These are phyloP conservation scores for Ophioninae sp. DNA, from an alignment of 2,888 invertebrate genomes.

Conservation along the genomic window DNA sequence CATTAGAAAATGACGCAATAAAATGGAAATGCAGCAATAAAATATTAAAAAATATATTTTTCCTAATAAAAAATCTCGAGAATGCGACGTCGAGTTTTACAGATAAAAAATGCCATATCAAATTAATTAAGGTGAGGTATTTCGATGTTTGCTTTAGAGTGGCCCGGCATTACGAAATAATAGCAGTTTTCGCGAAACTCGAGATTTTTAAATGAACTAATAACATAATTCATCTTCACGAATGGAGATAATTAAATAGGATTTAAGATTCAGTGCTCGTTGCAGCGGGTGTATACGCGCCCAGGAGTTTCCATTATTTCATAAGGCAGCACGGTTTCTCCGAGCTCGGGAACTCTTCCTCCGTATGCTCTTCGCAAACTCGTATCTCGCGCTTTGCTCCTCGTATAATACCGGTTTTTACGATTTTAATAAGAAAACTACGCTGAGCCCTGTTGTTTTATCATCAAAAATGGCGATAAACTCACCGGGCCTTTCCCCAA, in stretches of 20 bases:
- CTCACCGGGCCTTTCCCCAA: neutral
- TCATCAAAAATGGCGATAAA: constrained; percentile 63
- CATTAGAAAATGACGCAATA: too few species aligned
- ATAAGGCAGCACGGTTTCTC: constrained; percentile 63
- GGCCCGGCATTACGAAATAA: neutral
- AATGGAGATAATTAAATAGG: constrained; percentile 78
- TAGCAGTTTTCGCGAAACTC: constrained; percentile 29
- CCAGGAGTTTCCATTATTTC: constrained; percentile 75
- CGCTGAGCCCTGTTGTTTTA: constrained; percentile 66
- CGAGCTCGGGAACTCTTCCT: constrained; percentile 1
- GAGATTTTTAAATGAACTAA: constrained; percentile 77
- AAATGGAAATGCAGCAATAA: too few species aligned
- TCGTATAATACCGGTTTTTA: constrained; percentile 68
- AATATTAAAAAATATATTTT: neutral
- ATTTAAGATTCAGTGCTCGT: constrained; percentile 76
- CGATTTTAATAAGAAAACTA: constrained; percentile 73
- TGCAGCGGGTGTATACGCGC: constrained; percentile 57
- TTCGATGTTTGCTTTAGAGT: neutral
- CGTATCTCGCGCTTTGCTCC: constrained; percentile 51
- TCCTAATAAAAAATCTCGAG: too few species aligned
- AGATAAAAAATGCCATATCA: neutral
- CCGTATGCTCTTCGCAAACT: constrained; percentile 39
- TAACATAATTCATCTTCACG: constrained; percentile 77
- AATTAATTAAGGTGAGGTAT: neutral
- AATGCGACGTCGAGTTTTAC: too few species aligned